Evolutionary conservation across 2,888 invertebrate species (phyloP), one percentile per base, ranked within the genome.

Genomic region (Limnephilus lunatus): DNA sequence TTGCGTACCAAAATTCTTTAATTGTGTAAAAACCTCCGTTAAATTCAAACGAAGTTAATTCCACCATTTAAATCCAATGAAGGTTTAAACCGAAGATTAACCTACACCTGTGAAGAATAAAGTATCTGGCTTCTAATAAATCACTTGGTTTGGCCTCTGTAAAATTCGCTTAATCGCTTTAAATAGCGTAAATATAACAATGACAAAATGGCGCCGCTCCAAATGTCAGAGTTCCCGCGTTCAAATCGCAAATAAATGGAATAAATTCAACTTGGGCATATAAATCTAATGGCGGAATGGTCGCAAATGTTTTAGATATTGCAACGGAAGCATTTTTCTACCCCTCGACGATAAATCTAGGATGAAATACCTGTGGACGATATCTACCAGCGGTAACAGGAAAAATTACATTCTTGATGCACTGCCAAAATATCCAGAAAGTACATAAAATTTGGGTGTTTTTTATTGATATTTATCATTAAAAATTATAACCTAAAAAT

Each of bases 251-350:
- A 83, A 83, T 83, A 83, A 83, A 83, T 83, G 68, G 25, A 68
- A 25, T 68, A 25, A 68, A 68, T 68, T 32, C 35, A 32, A 83
- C 83, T 83, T 83, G 35, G 19, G 35, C 35, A n/a, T 35, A 83
- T 39, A 83, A 83, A 83, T 83, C 35, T 83, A 83, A 83, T 83
- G 83, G 83, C 7, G 83, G 35, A 83, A 83, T 83, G 83, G 83
- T 35, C 83, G 83, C 83, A 39, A 83, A 83, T 83, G 83, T 83
- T 83, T 83, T 83, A 83, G 83, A 83, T 83, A 35, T 83, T 39
- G 35, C 83, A 31, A 32, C 32, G 9, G 83, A 19, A 39, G 83
- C 83, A 83, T 83, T 35, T 83, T 83, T 83, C 35, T 11, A 32
- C 35, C 83, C 32, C 15, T 15, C 68, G 68, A 19, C 68, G 25